Conservation (phyloP, 1,140 invertebrate genomes). For the Zaprionus vittiger region DNA sequence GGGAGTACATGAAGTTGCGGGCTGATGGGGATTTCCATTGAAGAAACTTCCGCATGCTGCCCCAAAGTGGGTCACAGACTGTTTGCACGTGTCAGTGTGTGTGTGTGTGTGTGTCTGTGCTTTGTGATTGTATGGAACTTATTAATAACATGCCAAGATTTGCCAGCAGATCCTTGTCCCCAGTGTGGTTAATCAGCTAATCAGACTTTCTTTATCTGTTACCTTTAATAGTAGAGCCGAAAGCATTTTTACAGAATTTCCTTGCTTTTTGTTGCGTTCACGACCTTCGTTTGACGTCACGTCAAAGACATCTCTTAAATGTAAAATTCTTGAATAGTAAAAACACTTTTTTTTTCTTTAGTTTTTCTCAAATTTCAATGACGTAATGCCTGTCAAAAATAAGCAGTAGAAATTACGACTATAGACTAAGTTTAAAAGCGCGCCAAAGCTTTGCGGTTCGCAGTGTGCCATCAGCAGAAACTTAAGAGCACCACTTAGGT, state of each 20-base stretch:
- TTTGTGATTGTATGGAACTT: constrained; percentile 7
- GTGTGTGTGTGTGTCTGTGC: constrained; percentile 31
- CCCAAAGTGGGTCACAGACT: constrained; percentile 63
- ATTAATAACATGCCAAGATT: constrained; percentile 51
- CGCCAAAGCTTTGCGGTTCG: constrained; percentile 60
- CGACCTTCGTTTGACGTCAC: constrained; percentile 13
- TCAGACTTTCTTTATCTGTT: constrained; percentile 3
- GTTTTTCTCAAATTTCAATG: constrained; percentile 59
- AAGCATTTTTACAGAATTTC: background rate
- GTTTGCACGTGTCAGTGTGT: constrained; percentile 18
- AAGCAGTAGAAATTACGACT: constrained; percentile 42
- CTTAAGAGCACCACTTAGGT: constrained; percentile 74
- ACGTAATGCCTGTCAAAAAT: constrained; percentile 62
- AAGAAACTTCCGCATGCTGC: constrained; percentile 63
- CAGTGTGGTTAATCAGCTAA: constrained; percentile 4
- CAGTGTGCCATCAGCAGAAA: constrained; percentile 72
- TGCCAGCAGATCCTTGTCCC: constrained; percentile 11
- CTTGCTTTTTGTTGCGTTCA: background rate
- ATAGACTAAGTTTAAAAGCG: constrained; percentile 61
- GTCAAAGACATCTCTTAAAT: constrained; percentile 14
- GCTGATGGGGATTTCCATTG: constrained; percentile 50
- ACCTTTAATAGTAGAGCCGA: background rate
- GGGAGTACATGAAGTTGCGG: constrained; percentile 2
- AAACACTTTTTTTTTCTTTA: constrained; percentile 12
- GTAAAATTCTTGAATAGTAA: constrained; percentile 1